phyloP scores from a whole-genome alignment of 2,797 vertebrate genomes.

The Perodicticus potto region DNA sequence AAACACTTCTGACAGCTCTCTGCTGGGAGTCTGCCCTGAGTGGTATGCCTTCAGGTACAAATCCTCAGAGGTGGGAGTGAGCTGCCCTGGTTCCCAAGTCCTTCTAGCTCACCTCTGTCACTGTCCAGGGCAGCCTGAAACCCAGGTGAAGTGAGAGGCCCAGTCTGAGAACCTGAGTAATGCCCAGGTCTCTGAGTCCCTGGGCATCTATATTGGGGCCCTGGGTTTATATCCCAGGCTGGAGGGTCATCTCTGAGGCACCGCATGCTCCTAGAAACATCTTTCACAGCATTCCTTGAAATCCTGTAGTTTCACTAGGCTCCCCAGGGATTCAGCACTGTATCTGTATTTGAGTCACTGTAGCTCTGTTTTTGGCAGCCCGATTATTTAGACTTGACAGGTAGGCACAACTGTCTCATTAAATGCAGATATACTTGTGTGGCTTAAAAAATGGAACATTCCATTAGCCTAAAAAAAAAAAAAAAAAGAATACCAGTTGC shows the following conservation, averaged over 20 bases:
- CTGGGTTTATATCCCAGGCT: background rate
- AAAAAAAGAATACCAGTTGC: background rate
- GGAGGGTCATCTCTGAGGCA: background rate
- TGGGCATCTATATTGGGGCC: background rate
- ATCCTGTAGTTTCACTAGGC: background rate
- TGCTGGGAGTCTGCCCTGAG: too few species aligned
- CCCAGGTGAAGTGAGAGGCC: background rate
- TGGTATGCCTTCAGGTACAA: background rate
- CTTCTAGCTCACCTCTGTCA: background rate
- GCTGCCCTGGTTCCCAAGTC: background rate
- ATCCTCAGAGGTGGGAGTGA: background rate
- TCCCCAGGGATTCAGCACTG: conserved; percentile 47
- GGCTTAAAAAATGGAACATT: conserved; percentile 67
- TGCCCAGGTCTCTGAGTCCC: background rate
- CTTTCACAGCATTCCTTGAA: background rate
- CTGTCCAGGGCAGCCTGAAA: background rate
- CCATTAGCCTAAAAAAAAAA: conserved; percentile 61
- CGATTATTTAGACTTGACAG: conserved; percentile 78
- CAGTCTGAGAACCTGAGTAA: background rate
- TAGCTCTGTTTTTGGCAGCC: conserved; percentile 67
- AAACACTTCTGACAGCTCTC: background rate
- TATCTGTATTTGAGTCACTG: conserved; percentile 65
- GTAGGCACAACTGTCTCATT: conserved; percentile 77
- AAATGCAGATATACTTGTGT: conserved; percentile 72
- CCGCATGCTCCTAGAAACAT: background rate